Evolutionary conservation across 1,140 invertebrate species (phyloP), one percentile per base, ranked within the genome.

Genomic region (Mycetomoellerius zeteki): DNA sequence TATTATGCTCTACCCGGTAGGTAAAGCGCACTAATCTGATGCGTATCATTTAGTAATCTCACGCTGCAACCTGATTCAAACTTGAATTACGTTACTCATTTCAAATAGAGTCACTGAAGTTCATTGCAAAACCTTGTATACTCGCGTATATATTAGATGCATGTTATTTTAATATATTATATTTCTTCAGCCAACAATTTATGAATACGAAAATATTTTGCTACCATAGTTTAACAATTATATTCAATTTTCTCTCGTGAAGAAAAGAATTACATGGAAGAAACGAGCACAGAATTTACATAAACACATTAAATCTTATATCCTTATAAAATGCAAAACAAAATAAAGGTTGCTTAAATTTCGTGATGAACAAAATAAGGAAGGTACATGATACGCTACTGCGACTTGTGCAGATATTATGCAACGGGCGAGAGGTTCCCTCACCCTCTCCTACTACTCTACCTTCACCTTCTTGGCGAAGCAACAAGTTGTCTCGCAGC

Each of bases 401-500:
- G 67, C n/a, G 4, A 52, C 52, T 19, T 50, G 30, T 37, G 69
- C 6, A 37, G 43, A 78, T 80, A 85, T 90, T 89, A 89, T 87
- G 78, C 72, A 87, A 89, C 37, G 58, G n/a, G 0, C 82, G 56
- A 65, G 24, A 78, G 52, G 33, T 50, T 64, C 43, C 30, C 75
- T 30, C 19, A 56, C 50, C 10, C 52, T 16, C 54, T 19, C 50
- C 12, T 43, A n/a, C 58, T 43, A 19, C 33, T 6, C 30, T 71
- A 19, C 33, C 19, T 54, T n/a, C 21, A 50, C 62, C 47, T 76
- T 65, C 78, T 52, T 37, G 27, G 54, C 47, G 87, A 71, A 78
- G 88, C 89, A 90, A 90, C 89, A 90, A 90, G 85, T 89, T 80
- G 89, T 87, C 60, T 67, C 24, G 43, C 27, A 27, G 2, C 14